phyloP scores from a whole-genome alignment of 2,113 vertebrate species.

The Orcinus orca region DNA sequence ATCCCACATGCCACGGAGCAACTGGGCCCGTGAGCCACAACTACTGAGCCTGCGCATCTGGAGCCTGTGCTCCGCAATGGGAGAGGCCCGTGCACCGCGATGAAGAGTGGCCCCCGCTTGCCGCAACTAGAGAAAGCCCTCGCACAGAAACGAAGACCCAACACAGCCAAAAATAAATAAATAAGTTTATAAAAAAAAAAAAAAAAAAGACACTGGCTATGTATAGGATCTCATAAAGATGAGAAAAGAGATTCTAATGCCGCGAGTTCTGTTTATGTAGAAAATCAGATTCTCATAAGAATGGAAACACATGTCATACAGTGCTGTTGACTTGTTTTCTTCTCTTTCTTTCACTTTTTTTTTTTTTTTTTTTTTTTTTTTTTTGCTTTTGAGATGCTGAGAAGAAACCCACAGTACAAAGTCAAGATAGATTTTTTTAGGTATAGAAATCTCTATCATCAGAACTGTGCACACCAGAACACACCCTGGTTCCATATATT shows the following conservation, averaged over 20 bases:
- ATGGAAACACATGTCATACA: background rate
- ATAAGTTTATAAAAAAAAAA: no score
- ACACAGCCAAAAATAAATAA: no score
- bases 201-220: constrained; percentile 17
- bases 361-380: background rate
- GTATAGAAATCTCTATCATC: constrained; percentile 28
- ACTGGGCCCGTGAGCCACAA: no score
- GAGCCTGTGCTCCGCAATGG: no score
- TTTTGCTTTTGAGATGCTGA: background rate
- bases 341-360: background rate
- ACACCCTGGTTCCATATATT: constrained; percentile 12
- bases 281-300: background rate
- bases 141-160: no score
- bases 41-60: no score
- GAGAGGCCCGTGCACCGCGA: no score
- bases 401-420: constrained; percentile 7
- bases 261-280: background rate
- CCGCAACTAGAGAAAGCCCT: no score
- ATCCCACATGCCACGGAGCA: no score
- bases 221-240: background rate
- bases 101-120: no score
- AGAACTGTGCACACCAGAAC: background rate
- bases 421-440: background rate
- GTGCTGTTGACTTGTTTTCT: background rate
- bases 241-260: background rate